Percentiles rank a stretch among this genome's conserved stretches.
These are phyloP conservation scores for Nannoperca obscura DNA, from an alignment of 2,797 vertebrate genomes.

Conservation along the genomic window DNA sequence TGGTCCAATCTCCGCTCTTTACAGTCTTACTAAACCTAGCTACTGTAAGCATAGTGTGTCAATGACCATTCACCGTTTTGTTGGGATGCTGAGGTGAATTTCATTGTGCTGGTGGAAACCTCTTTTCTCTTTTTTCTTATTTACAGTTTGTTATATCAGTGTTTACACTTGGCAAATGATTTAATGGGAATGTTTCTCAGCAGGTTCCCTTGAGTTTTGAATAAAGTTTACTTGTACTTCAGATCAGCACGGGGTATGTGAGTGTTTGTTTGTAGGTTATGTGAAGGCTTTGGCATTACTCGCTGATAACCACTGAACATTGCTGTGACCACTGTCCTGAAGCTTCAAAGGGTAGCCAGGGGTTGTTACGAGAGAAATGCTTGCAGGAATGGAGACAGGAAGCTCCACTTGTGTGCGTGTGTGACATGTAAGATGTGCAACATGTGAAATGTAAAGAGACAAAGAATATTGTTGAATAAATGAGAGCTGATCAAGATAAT, in stretches of 20 bases:
- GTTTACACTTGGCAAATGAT: slow-evolving; percentile 25
- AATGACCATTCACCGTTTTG: slow-evolving; percentile 20
- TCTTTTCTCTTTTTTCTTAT: slow-evolving; percentile 18
- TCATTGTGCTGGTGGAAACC: background rate
- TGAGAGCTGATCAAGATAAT: slow-evolving; percentile 14
- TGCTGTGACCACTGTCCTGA: background rate
- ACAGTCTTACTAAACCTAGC: slow-evolving; percentile 51
- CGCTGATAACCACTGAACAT: background rate
- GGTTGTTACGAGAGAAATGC: slow-evolving; percentile 4
- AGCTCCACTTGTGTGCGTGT: background rate
- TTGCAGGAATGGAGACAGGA: slow-evolving; percentile 2
- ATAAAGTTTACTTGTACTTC: slow-evolving; percentile 6
- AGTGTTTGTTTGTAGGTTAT: slow-evolving; percentile 1
- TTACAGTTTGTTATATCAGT: background rate
- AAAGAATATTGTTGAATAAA: slow-evolving; percentile 21
- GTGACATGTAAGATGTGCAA: background rate
- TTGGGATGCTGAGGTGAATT: slow-evolving; percentile 5
- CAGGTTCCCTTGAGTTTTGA: background rate
- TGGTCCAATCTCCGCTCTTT: slow-evolving; percentile 59
- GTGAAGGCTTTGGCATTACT: background rate
- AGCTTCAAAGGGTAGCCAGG: background rate
- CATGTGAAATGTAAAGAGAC: background rate
- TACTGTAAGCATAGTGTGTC: slow-evolving; percentile 47
- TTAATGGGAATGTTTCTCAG: slow-evolving; percentile 13
- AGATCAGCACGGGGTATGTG: background rate